Evolutionary conservation across 2,113 vertebrate species (phyloP), one percentile per base, ranked within the genome.

Genomic region (Rhea pennata): DNA sequence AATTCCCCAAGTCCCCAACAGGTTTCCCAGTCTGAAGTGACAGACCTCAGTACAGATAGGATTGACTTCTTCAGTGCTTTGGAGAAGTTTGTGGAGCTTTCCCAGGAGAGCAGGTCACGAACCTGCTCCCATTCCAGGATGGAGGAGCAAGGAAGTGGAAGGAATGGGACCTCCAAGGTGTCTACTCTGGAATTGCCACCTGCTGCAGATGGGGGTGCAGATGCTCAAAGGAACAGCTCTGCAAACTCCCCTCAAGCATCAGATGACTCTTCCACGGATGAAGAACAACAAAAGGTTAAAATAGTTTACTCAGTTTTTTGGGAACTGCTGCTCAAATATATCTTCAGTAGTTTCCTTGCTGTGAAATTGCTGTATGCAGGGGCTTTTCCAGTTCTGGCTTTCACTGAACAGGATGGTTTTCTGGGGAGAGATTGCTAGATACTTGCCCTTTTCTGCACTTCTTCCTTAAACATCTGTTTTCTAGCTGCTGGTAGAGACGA

Each of bases 11-110:
- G 95, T 80, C 96, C 97, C 67, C 97, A 98, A 3, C 93, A 91
- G 65, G 84, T 84, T 42, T 77, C 97, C 46, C 97, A 98, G 75
- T 70, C 96, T 0, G 72, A 96, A 20, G 98, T 96, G 29, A 96
- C 98, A 20, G 98, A 96, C 87, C 98, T 98, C 93, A 98, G 98
- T 87, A 88, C 98, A 1, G 99, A 99, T 96, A 98, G 99, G 95
- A 99, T 99, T 33, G 98, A 99, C 96, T 99, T 99, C 97, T 98
- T 99, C 96, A 99, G 99, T 1, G 99, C 99, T 91, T 97, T 99
- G 61, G 99, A 99, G 79, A 99, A 99, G 93, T 99, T 99, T 8
- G 98, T 99, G 94, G 99, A 99, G 70, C 97, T 99, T 85, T 98
- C 99, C 50, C 99, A 99, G 93, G 99, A 99, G 88, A 98, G 98